Percentiles rank a stretch among this genome's conserved stretches.
Evolutionary conservation across 2,797 vertebrate species (phyloP).

Genomic region (Gambelia wislizenii): DNA sequence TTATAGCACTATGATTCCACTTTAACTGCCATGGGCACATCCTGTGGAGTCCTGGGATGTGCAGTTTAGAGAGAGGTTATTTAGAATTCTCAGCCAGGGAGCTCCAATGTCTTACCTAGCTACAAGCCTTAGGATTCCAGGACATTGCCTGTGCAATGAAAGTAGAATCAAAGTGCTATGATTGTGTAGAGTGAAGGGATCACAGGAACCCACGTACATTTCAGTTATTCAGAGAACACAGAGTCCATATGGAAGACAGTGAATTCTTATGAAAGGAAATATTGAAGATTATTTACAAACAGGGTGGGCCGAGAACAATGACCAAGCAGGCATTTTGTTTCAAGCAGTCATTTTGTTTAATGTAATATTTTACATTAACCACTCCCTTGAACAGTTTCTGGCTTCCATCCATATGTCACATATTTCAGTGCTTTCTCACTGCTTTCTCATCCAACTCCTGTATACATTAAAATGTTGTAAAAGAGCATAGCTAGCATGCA

Average conservation of each 20-base stretch:
- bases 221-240: neutral
- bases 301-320: conserved; percentile 41
- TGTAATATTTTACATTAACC: neutral
- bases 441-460: conserved; percentile 18
- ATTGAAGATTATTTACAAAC: conserved; percentile 27
- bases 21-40: too few species aligned
- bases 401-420: neutral
- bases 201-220: neutral
- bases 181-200: too few species aligned
- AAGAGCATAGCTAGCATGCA: conserved; percentile 56
- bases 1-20: too few species aligned
- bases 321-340: conserved; percentile 58
- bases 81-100: too few species aligned
- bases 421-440: conserved; percentile 7
- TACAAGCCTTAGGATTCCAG: too few species aligned
- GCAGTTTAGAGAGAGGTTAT: too few species aligned
- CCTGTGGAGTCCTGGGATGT: too few species aligned
- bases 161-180: too few species aligned
- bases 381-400: conserved; percentile 26
- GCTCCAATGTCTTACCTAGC: too few species aligned
- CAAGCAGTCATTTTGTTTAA: conserved; percentile 53
- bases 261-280: conserved; percentile 52
- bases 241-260: conserved; percentile 21
- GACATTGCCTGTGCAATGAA: too few species aligned
- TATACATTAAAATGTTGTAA: conserved; percentile 56